Evolutionary conservation across 2,888 invertebrate genomes (phyloP).

Genomic region (Andrena haemorrhoa): DNA sequence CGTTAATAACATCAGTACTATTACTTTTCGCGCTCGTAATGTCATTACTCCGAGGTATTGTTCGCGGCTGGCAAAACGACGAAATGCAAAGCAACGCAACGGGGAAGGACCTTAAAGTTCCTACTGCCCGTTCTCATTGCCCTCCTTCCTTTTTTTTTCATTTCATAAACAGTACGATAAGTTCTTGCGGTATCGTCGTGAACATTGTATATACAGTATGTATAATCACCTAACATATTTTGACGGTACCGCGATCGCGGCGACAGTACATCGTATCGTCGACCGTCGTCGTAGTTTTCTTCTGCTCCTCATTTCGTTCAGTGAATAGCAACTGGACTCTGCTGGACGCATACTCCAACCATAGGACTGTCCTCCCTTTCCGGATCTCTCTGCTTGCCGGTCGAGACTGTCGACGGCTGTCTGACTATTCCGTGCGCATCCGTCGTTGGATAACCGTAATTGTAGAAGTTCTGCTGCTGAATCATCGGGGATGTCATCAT

Average conservation of each 20-base stretch:
- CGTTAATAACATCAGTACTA: slow-evolving; percentile 21
- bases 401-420: slow-evolving; percentile 79
- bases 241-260: slow-evolving; percentile 59
- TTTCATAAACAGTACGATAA: slow-evolving; percentile 56
- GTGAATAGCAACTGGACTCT: slow-evolving; percentile 97
- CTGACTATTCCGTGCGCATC: slow-evolving; percentile 81
- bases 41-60: slow-evolving; percentile 12
- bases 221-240: slow-evolving; percentile 62
- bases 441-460: slow-evolving; percentile 81
- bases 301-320: slow-evolving; percentile 80
- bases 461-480: slow-evolving; percentile 82
- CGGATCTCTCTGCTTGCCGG: slow-evolving; percentile 82
- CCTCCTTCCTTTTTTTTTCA: slow-evolving; percentile 41
- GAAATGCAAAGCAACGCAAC: slow-evolving; percentile 62
- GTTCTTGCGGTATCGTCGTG: slow-evolving; percentile 50
- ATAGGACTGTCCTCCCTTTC: slow-evolving; percentile 91
- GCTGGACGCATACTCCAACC: slow-evolving; percentile 96
- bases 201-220: slow-evolving; percentile 57
- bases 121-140: slow-evolving; percentile 58
- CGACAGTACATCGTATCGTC: slow-evolving; percentile 60
- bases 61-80: slow-evolving; percentile 34
- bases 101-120: slow-evolving; percentile 60
- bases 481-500: slow-evolving; percentile 82
- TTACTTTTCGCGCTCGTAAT: slow-evolving; percentile 3
- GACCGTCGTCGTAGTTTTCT: slow-evolving; percentile 48